These are phyloP conservation scores for Catharus fuscescens DNA, from an alignment of 2,113 vertebrate genomes.

Conservation along the genomic window DNA sequence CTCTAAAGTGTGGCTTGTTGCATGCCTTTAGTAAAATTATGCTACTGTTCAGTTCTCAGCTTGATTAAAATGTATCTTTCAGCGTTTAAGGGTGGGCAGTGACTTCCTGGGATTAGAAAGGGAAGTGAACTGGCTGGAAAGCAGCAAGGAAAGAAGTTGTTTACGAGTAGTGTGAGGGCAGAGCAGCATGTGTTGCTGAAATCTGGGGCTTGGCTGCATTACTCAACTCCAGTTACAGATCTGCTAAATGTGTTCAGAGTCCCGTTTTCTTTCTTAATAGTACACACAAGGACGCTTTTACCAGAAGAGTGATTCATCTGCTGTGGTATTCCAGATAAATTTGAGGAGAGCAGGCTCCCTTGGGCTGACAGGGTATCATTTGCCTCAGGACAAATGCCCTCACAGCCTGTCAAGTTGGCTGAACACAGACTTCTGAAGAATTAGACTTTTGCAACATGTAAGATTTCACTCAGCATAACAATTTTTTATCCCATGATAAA, in stretches of 20 bases:
- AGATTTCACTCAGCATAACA: not conserved
- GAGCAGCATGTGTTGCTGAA: conserved; percentile 14
- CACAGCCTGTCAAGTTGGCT: not conserved
- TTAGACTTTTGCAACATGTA: not conserved
- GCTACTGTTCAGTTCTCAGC: not conserved
- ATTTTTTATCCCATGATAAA: not conserved
- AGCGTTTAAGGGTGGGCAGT: conserved; percentile 20
- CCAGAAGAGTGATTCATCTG: conserved; percentile 50
- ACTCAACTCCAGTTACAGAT: conserved; percentile 26
- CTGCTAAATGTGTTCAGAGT: not conserved
- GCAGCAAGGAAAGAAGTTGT: conserved; percentile 19
- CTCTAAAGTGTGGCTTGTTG: not conserved
- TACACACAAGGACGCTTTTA: conserved; percentile 31
- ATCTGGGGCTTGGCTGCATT: conserved; percentile 30
- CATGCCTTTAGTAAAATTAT: conserved; percentile 44
- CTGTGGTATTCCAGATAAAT: conserved; percentile 33
- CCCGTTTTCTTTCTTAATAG: conserved; percentile 49
- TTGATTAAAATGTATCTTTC: conserved; percentile 59
- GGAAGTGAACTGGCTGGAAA: conserved; percentile 48
- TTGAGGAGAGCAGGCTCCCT: not conserved
- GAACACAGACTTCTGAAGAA: not conserved
- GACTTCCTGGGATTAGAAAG: conserved; percentile 60
- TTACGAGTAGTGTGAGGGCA: not conserved
- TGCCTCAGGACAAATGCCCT: conserved; percentile 8
- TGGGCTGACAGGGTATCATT: not conserved